Conservation (phyloP, 2,113 vertebrate species). For the Diadophis punctatus region DNA sequence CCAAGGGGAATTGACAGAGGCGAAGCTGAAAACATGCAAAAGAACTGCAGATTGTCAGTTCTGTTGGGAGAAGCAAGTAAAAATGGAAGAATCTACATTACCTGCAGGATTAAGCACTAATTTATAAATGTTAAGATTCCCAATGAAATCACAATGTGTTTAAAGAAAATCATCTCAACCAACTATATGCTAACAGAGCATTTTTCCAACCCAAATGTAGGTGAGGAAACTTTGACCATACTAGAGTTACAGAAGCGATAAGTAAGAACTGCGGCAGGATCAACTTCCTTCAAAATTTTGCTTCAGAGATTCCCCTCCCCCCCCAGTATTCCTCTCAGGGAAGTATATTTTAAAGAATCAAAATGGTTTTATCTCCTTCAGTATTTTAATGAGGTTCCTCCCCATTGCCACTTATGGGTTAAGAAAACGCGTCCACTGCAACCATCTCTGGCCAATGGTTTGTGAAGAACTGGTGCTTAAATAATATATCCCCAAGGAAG, state of each 20-base stretch:
- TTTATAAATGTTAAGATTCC: background rate
- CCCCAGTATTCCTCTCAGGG: constrained; percentile 18
- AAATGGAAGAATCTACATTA: background rate
- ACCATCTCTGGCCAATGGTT: background rate
- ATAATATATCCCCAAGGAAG: rapidly evolving
- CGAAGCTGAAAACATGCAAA: background rate
- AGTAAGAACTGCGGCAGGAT: constrained; percentile 61
- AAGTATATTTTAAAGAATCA: constrained; percentile 38
- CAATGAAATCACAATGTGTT: background rate
- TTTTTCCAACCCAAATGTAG: constrained; percentile 27
- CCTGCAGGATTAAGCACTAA: background rate
- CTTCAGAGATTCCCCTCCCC: background rate
- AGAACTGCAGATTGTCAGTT: background rate
- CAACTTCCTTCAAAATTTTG: constrained; percentile 36
- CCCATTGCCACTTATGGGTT: background rate
- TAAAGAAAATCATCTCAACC: background rate
- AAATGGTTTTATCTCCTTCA: background rate
- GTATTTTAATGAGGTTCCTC: background rate
- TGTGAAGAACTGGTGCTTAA: background rate
- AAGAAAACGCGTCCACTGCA: background rate
- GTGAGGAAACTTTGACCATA: constrained; percentile 61
- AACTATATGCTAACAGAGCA: background rate
- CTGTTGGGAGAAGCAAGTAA: background rate
- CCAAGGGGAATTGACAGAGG: background rate
- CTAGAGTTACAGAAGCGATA: constrained; percentile 47